Base-by-base conservation (phyloP, 2,888 invertebrate genomes). In the Perdita meconis region DNA sequence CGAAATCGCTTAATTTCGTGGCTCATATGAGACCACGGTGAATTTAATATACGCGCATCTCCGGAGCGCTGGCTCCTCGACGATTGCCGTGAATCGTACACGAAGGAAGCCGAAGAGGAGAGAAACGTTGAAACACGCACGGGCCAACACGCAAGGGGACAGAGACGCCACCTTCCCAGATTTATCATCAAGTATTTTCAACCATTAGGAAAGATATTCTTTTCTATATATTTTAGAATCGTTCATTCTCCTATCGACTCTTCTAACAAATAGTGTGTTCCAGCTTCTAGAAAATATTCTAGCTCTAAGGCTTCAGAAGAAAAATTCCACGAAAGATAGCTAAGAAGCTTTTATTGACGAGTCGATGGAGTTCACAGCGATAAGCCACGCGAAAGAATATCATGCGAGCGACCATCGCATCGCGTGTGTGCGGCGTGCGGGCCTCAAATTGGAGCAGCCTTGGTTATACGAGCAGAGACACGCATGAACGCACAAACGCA, bases 1-100 rank as follows among this genome's bases (percentile, higher is more conserved):
- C 87, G 87, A 89, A 90, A 90, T 90, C 89, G 88, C 90, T 90
- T 90, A 88, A 90, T 90, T 90, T 89, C 89, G 87, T 85, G 86
- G 88, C 88, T 89, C 88, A 84, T 87, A 87, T 83, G 85, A 86
- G 83, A 79, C 81, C 83, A 86, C 82, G 87, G 86, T 85, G 86
- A 87, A 88, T 90, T 90, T 89, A 90, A 90, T 89, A 89, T 87
- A 86, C 82, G 85, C 80, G 79, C 68, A 81, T 81, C 72, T 77
- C 53, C 76, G 59, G 64, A 68, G 65, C 59, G 59, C 56, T 26
- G 78, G 72, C 87, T 83, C 47, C 47, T 85, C 30, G 86, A 87
- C 86, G 89, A 87, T 88, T 87, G 87, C 87, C 86, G 88, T 80
- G 77, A 76, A 77, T 77, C 66, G 80, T 70, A 24, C 50, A 26